These are phyloP conservation scores for Pipra filicauda DNA, from an alignment of 2,113 vertebrate genomes.

Conservation along the genomic window DNA sequence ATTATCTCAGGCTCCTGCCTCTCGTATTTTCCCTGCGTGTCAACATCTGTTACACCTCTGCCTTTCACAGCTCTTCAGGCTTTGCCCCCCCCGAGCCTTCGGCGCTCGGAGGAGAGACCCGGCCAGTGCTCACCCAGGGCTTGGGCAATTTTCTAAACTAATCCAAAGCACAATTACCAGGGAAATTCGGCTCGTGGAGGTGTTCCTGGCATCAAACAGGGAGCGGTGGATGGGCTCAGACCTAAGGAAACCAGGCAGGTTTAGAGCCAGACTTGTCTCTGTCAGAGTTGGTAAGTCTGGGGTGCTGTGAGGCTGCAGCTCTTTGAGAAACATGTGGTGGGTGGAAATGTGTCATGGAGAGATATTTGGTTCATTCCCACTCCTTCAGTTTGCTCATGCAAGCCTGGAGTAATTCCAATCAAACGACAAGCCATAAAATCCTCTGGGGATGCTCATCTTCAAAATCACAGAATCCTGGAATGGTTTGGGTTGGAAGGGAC, in stretches of 20 bases:
- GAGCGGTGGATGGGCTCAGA: background rate
- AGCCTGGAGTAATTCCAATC: background rate
- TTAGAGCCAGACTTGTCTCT: background rate
- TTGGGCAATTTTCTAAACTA: background rate
- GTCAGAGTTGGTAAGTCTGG: background rate
- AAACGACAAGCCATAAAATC: background rate
- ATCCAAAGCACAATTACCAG: background rate
- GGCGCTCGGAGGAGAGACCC: background rate
- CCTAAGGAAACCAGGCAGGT: background rate
- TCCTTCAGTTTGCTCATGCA: background rate
- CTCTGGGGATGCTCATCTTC: background rate
- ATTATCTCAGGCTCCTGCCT: slow-evolving; percentile 22
- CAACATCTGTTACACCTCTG: slow-evolving; percentile 33
- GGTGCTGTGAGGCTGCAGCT: background rate
- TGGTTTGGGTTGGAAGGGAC: background rate
- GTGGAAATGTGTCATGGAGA: background rate
- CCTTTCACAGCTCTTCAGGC: background rate
- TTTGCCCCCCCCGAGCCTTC: background rate
- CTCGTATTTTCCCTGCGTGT: background rate
- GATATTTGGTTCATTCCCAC: background rate
- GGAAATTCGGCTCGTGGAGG: background rate
- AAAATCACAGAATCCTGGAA: background rate
- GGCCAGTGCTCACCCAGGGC: background rate
- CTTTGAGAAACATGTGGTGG: background rate
- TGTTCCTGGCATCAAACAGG: background rate